Base-by-base conservation (phyloP, 2,888 invertebrate species). In the Drosophila peninsularis region DNA sequence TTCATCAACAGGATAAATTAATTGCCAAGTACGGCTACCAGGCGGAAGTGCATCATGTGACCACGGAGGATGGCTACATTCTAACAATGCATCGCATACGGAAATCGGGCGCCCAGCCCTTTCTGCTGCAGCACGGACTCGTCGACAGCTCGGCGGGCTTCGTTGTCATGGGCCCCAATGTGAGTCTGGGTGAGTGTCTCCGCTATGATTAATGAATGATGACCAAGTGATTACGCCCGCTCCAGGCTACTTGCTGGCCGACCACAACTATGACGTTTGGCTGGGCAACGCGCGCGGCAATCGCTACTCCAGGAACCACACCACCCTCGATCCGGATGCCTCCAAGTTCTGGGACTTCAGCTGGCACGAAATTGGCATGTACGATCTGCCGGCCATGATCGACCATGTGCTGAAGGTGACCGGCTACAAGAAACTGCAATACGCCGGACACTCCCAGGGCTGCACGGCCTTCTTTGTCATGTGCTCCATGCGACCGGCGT, bases 291-390 rank as follows among this genome's bases (percentile, higher is more conserved):
- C 91, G 3, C 89, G 92, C 7, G 92, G 92, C 19, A 92, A 92
- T 88, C 91, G 92, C 9, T 92, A 92, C 61, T 92, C 92, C 1
- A 88, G 91, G 27, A 91, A 91, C 54, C 92, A 92, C 63, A 90
- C 89, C 5, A 80, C 80, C 3, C 77, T 91, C 19, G 90, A 91
- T 80, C 91, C 92, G 17, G 90, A 91, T 56, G 88, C 86, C n/a
- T 79, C 82, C 13, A 90, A 92, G n/a, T 96, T 93, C 89, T 96
- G 96, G 96, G 90, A 93, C 52, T 96, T 95, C 88, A 96, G 96
- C 65, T 98, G 96, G 95, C 96, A 98, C 89, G 96, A 98, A 92
- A 96, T 98, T 90, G 98, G 97, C 5, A 91, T 94, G 64, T 94
- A 94, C 75, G 98, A 98, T 91, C 87, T 98, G 54, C 97, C 98